Evolutionary conservation across 1,140 invertebrate species (phyloP).

Genomic region (Microplitis mediator): DNA sequence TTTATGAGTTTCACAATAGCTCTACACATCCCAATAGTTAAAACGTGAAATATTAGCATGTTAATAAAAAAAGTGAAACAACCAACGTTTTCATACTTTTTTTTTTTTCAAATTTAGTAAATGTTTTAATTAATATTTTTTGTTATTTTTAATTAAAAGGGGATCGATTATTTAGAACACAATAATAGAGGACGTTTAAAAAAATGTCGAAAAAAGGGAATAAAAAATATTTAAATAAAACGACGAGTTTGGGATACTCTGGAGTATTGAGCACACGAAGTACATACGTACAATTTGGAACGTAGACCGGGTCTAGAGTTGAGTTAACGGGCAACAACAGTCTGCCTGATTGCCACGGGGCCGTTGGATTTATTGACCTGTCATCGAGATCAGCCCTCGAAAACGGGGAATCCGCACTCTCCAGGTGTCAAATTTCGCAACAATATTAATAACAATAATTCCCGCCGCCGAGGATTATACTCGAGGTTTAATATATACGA

Average conservation of each 20-base stretch:
- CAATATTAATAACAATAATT: constrained; percentile 44
- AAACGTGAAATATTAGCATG: background rate
- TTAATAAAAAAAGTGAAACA: too few relatives aligned
- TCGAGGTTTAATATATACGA: too few relatives aligned
- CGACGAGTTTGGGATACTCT: too few relatives aligned
- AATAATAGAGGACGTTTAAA: too few relatives aligned
- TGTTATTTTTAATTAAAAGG: too few relatives aligned
- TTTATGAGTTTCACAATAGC: background rate
- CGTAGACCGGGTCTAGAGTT: background rate
- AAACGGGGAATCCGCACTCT: constrained; percentile 53
- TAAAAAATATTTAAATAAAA: too few relatives aligned
- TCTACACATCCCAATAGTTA: background rate
- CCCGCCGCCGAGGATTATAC: background rate
- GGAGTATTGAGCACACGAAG: too few relatives aligned
- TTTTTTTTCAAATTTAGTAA: too few relatives aligned
- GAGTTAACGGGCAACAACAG: constrained; percentile 4
- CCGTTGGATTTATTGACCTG: constrained; percentile 54
- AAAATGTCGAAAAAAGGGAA: too few relatives aligned
- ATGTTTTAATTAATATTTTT: too few relatives aligned
- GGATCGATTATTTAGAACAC: too few relatives aligned
- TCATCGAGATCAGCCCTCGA: constrained; percentile 48
- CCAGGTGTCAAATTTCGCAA: constrained; percentile 54
- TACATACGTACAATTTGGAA: background rate
- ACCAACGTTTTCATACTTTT: too few relatives aligned
- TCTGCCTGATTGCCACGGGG: constrained; percentile 44